Percentiles rank a stretch among this genome's conserved stretches.
Evolutionary conservation across 2,888 invertebrate species (phyloP).

Genomic region (Cephus pulcher): DNA sequence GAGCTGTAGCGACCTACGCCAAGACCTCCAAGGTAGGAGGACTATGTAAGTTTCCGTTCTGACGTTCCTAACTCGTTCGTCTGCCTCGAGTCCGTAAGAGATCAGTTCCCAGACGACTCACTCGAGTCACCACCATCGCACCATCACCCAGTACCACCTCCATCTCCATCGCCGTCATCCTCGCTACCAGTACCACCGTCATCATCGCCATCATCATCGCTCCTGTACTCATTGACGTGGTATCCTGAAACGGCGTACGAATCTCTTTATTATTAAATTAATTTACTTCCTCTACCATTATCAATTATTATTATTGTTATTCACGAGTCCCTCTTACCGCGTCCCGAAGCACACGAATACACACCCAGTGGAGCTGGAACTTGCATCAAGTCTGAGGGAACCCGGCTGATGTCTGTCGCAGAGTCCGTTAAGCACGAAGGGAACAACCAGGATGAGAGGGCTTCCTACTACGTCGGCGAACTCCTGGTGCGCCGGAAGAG

Average conservation of each 20-base stretch:
- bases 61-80: constrained; percentile 54
- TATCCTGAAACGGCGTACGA: too few species aligned
- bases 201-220: neutral
- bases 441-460: constrained; percentile 41
- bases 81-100: constrained; percentile 11
- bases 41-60: constrained; percentile 82
- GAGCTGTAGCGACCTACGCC: constrained; percentile 64
- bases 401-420: constrained; percentile 24
- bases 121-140: too few species aligned
- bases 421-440: constrained; percentile 59
- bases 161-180: constrained; percentile 15
- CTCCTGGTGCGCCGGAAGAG: constrained; percentile 71
- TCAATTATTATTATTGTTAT: too few species aligned
- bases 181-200: constrained; percentile 10
- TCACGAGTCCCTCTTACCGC: too few species aligned
- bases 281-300: too few species aligned
- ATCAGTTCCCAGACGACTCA: too few species aligned
- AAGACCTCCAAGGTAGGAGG: constrained; percentile 76
- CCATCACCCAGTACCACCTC: too few species aligned
- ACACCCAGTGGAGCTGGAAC: too few species aligned
- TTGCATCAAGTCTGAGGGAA: too few species aligned
- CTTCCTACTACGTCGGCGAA: constrained; percentile 48
- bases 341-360: too few species aligned
- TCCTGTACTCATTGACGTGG: too few species aligned
- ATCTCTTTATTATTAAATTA: too few species aligned